A percentile compares a stretch with the other conserved stretches of the same genome.
These are phyloP conservation scores for Watsonalla cultraria DNA, from an alignment of 2,888 invertebrate species.

Conservation along the genomic window DNA sequence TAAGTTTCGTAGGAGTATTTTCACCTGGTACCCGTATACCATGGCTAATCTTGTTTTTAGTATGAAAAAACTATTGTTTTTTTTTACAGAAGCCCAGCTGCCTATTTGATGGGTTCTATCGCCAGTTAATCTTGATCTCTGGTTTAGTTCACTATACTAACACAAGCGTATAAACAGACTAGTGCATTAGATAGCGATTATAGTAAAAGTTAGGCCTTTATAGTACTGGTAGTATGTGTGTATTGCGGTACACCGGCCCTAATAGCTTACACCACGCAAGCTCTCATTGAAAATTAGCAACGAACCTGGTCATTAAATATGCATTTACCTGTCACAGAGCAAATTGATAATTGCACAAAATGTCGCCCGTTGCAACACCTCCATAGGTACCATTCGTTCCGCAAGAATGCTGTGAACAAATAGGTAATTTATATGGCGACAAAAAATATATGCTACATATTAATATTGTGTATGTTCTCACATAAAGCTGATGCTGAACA, in stretches of 20 bases:
- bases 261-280: background rate
- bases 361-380: slow-evolving; percentile 11
- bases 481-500: background rate
- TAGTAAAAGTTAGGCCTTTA: background rate
- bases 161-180: too few relatives aligned
- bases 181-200: too few relatives aligned
- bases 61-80: too few relatives aligned
- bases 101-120: too few relatives aligned
- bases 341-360: slow-evolving; percentile 21
- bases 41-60: too few relatives aligned
- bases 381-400: slow-evolving; percentile 1
- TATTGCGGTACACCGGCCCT: background rate
- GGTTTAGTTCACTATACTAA: too few relatives aligned
- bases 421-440: background rate
- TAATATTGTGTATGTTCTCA: background rate
- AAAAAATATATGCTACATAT: background rate
- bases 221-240: background rate
- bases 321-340: slow-evolving; percentile 8
- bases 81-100: too few relatives aligned
- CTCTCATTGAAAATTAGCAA: slow-evolving; percentile 20
- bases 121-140: too few relatives aligned
- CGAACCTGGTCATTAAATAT: slow-evolving; percentile 10
- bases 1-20: too few relatives aligned
- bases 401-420: background rate
- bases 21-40: too few relatives aligned